A percentile compares a stretch with the other conserved stretches of the same genome.
phyloP scores from a whole-genome alignment of 2,888 invertebrate genomes.

The Drosophila neutralis region DNA sequence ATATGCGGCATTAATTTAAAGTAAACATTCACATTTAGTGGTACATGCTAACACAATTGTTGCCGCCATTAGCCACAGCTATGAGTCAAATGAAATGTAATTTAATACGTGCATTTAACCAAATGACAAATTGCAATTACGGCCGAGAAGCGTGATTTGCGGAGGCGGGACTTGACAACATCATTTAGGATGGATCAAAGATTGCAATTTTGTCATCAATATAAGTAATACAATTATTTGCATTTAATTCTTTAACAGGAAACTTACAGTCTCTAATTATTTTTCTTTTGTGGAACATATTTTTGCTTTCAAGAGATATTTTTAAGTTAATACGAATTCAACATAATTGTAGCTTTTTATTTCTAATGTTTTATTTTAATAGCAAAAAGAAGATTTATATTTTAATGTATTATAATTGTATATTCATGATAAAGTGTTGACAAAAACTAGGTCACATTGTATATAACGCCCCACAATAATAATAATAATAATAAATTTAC shows the following conservation, averaged over 20 bases:
- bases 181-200: neutral
- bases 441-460: neutral
- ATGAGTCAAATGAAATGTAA: slow-evolving; percentile 63
- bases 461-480: neutral
- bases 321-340: neutral
- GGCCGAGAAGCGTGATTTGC: slow-evolving; percentile 25
- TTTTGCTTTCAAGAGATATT: neutral
- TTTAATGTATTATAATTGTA: neutral
- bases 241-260: neutral
- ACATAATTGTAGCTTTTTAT: neutral
- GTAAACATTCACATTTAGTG: slow-evolving; percentile 63
- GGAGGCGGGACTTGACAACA: slow-evolving; percentile 1
- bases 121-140: slow-evolving; percentile 57
- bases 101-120: slow-evolving; percentile 66
- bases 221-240: neutral
- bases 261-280: neutral
- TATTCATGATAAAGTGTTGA: neutral
- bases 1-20: slow-evolving; percentile 56
- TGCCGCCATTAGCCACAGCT: slow-evolving; percentile 20
- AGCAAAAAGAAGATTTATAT: neutral
- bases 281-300: neutral
- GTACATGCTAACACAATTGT: slow-evolving; percentile 39
- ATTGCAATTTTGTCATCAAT: neutral
- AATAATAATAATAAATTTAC: neutral
- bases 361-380: neutral